phyloP scores from a whole-genome alignment of 30 jellyfish, hydroid and myxozoan genomes.

The Aurelia aurita region DNA sequence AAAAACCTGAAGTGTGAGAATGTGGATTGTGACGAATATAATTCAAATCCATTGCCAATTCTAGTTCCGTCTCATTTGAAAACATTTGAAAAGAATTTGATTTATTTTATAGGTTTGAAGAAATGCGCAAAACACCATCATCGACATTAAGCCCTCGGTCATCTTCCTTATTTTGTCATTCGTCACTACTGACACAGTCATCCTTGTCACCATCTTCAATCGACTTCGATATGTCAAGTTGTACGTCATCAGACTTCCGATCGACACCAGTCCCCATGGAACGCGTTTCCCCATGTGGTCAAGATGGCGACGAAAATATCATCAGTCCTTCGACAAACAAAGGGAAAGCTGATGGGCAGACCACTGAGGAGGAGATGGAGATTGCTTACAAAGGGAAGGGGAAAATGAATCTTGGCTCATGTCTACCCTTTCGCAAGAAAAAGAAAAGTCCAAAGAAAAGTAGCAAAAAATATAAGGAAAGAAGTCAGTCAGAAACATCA shows the following conservation, averaged over 20 bases:
- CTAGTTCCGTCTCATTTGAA: too few relatives aligned
- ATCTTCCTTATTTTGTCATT: slow-evolving; percentile 73
- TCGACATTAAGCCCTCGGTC: slow-evolving; percentile 65
- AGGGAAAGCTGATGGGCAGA: slow-evolving; percentile 11
- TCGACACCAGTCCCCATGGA: slow-evolving; percentile 62
- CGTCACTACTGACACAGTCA: slow-evolving; percentile 69
- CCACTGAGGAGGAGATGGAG: slow-evolving; percentile 4
- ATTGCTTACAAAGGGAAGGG: slow-evolving; percentile 58
- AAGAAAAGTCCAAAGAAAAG: slow-evolving; percentile 32
- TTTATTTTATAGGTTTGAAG: slow-evolving; percentile 47
- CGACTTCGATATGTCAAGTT: slow-evolving; percentile 75
- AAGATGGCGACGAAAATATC: slow-evolving; percentile 62
- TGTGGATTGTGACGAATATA: too few relatives aligned
- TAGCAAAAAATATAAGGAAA: background rate
- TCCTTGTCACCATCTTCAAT: slow-evolving; percentile 67
- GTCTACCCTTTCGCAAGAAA: slow-evolving; percentile 64
- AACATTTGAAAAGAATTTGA: too few relatives aligned
- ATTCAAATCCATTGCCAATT: too few relatives aligned
- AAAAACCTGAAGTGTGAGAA: too few relatives aligned
- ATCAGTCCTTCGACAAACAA: slow-evolving; percentile 54
- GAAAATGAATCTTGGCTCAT: slow-evolving; percentile 34
- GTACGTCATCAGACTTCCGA: slow-evolving; percentile 54
- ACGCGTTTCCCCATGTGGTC: slow-evolving; percentile 84
- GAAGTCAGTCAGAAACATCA: background rate
- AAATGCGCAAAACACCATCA: slow-evolving; percentile 59